phyloP scores from a whole-genome alignment of 2,888 invertebrate genomes.

The Ethmia dodecea region DNA sequence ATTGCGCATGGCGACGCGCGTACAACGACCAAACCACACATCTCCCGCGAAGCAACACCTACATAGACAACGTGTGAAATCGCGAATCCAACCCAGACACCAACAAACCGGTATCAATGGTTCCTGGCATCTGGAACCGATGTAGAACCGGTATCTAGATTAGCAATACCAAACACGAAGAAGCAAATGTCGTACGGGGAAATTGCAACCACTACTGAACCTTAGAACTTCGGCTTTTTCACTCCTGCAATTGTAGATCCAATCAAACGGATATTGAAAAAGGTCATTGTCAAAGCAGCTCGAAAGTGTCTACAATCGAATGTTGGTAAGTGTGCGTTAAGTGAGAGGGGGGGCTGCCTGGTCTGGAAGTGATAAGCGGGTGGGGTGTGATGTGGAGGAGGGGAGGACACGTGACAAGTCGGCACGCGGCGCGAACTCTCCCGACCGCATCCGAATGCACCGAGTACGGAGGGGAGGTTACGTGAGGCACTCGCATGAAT shows the following conservation, averaged over 20 bases:
- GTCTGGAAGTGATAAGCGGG: slow-evolving; percentile 36
- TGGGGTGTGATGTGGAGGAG: slow-evolving; percentile 11
- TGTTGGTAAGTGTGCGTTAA: slow-evolving; percentile 25
- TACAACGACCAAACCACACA: slow-evolving; percentile 19
- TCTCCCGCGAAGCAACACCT: slow-evolving; percentile 9
- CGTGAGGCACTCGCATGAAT: too few species aligned
- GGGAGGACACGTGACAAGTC: slow-evolving; percentile 41
- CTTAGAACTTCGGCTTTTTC: slow-evolving; percentile 6
- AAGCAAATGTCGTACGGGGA: slow-evolving; percentile 9
- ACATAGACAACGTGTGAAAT: slow-evolving; percentile 12
- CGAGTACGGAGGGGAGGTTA: slow-evolving; percentile 4
- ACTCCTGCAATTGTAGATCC: too few species aligned
- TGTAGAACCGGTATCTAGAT: slow-evolving; percentile 27
- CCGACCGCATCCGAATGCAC: slow-evolving; percentile 35
- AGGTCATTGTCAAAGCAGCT: too few species aligned
- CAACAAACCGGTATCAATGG: slow-evolving; percentile 17
- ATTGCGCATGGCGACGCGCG: slow-evolving; percentile 53
- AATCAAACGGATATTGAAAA: too few species aligned
- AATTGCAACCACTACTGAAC: slow-evolving; percentile 15
- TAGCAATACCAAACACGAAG: slow-evolving; percentile 18
- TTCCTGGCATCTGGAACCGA: slow-evolving; percentile 23
- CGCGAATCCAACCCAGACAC: slow-evolving; percentile 6
- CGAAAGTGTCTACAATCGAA: slow-evolving; percentile 18
- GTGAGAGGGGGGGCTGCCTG: slow-evolving; percentile 22
- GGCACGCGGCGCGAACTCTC: slow-evolving; percentile 41